Conservation (phyloP, 2,113 vertebrate genomes). For the Alligator sinensis region DNA sequence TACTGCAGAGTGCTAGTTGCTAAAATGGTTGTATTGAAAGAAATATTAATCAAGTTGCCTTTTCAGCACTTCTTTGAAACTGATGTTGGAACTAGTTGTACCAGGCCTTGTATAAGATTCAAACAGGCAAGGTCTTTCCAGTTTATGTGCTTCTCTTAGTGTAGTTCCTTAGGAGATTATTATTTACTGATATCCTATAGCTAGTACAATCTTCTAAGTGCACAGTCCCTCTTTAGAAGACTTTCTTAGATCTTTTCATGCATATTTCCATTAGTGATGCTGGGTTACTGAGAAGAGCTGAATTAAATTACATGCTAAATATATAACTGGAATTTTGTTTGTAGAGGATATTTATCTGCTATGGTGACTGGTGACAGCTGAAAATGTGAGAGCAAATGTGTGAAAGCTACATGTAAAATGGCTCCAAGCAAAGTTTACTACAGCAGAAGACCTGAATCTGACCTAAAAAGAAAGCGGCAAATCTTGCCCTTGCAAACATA, state of each 20-base stretch:
- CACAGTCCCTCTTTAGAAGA: background rate
- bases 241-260: background rate
- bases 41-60: background rate
- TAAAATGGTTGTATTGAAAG: background rate
- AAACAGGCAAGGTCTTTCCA: background rate
- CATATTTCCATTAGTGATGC: background rate
- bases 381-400: background rate
- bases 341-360: background rate
- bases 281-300: background rate
- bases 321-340: background rate
- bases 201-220: too few species aligned
- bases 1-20: background rate
- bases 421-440: background rate
- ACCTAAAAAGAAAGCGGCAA: fast-evolving
- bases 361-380: background rate
- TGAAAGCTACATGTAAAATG: background rate
- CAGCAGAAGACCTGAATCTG: fast-evolving
- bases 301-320: background rate
- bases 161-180: background rate
- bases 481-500: background rate
- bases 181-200: too few species aligned
- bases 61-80: background rate
- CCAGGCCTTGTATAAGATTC: background rate
- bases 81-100: fast-evolving
- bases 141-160: background rate